Evolutionary conservation across 2,113 vertebrate species (phyloP).

Genomic region (Paracanthobrama guichenoti): DNA sequence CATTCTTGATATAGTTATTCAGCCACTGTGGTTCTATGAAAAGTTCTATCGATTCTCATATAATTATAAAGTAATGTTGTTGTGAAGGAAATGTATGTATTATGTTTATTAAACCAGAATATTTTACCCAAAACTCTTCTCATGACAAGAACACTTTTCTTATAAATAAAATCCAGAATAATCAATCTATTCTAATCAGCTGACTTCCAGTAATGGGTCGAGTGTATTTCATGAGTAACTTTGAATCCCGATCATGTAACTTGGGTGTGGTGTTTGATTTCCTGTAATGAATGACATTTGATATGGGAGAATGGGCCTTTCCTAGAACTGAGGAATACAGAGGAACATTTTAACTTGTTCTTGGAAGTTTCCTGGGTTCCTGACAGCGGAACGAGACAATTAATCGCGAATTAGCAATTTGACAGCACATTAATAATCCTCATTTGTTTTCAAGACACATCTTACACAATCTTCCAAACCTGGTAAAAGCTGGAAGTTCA

Average conservation of each 20-base stretch:
- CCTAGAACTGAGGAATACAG: neutral
- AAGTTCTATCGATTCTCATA: neutral
- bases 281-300: neutral
- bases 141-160: neutral
- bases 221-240: neutral
- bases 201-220: neutral
- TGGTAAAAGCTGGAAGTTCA: neutral
- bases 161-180: neutral
- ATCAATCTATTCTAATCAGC: neutral
- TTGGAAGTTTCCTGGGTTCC: neutral
- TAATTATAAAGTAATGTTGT: neutral
- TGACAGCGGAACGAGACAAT: neutral
- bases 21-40: neutral
- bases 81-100: neutral
- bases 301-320: neutral
- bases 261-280: conserved; percentile 24
- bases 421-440: neutral
- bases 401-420: neutral
- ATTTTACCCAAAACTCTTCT: neutral
- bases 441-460: neutral
- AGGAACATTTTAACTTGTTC: neutral
- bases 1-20: neutral
- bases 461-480: neutral
- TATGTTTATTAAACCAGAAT: neutral
- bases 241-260: neutral